phyloP scores from a whole-genome alignment of 2,888 invertebrate species.

The Halictus ligatus region DNA sequence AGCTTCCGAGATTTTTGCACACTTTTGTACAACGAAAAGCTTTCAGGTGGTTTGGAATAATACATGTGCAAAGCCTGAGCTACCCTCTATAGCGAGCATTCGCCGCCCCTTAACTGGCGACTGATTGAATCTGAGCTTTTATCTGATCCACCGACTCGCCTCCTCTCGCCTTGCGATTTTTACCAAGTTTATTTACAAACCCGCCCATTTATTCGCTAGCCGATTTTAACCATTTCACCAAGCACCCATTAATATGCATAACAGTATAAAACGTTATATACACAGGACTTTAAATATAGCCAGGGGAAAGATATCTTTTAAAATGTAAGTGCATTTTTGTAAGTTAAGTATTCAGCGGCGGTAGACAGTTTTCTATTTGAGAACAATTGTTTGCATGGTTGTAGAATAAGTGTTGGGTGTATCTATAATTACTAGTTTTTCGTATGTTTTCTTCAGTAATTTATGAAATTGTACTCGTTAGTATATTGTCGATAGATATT shows the following conservation, averaged over 20 bases:
- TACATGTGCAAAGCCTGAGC: conserved; percentile 74
- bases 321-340: no score
- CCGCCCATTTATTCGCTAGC: neutral
- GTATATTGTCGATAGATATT: neutral
- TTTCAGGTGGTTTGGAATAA: conserved; percentile 80
- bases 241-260: neutral
- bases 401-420: conserved; percentile 25
- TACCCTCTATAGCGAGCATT: conserved; percentile 48
- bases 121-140: conserved; percentile 49
- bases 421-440: conserved; percentile 36
- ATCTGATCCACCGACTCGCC: conserved; percentile 44
- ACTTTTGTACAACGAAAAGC: conserved; percentile 81
- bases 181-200: neutral
- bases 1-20: conserved; percentile 73
- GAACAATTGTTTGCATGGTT: conserved; percentile 28
- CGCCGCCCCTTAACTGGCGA: conserved; percentile 52
- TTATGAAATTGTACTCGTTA: conserved; percentile 11
- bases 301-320: neutral
- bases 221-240: no score
- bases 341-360: neutral
- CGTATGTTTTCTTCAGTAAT: neutral
- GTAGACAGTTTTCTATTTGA: neutral
- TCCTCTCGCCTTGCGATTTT: no score
- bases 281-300: neutral
- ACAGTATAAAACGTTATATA: neutral